A percentile compares a stretch with the other conserved stretches of the same genome.
These are phyloP conservation scores for Arrhamphus sclerolepis DNA, from an alignment of 2,797 vertebrate genomes.

Conservation along the genomic window DNA sequence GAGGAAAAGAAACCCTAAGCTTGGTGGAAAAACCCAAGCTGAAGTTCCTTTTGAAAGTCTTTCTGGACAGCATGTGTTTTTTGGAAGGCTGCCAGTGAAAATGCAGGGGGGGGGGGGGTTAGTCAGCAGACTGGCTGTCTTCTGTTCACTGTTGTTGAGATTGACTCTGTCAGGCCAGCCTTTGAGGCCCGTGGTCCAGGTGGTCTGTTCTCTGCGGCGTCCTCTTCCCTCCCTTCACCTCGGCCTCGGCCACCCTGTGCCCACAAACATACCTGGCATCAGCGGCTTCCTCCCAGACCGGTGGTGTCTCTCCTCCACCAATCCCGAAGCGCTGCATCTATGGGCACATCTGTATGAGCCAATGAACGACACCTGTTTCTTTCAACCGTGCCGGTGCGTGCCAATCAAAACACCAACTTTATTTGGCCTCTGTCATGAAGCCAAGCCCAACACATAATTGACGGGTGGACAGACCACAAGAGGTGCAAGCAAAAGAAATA, in stretches of 20 bases:
- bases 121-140: constrained; percentile 78
- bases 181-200: constrained; percentile 75
- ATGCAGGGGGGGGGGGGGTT: constrained; percentile 68
- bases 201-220: constrained; percentile 60
- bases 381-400: constrained; percentile 45
- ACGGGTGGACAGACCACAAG: constrained; percentile 52
- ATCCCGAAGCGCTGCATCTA: constrained; percentile 51
- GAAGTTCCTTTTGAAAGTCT: constrained; percentile 69
- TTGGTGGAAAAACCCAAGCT: constrained; percentile 78
- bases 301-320: constrained; percentile 61
- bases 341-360: constrained; percentile 70
- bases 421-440: constrained; percentile 67
- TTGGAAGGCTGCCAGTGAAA: constrained; percentile 79
- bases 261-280: constrained; percentile 64
- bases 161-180: constrained; percentile 71
- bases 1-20: constrained; percentile 48
- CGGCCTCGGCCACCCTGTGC: constrained; percentile 24
- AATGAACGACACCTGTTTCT: constrained; percentile 78
- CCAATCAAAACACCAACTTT: constrained; percentile 79
- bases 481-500: constrained; percentile 54
- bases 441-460: constrained; percentile 73
- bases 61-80: constrained; percentile 64
- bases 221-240: constrained; percentile 9
- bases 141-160: constrained; percentile 73
- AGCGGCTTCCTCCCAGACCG: constrained; percentile 44